Evolutionary conservation across 2,888 invertebrate species (phyloP), one percentile per base, ranked within the genome.

Genomic region (Linnaemya vulpina): DNA sequence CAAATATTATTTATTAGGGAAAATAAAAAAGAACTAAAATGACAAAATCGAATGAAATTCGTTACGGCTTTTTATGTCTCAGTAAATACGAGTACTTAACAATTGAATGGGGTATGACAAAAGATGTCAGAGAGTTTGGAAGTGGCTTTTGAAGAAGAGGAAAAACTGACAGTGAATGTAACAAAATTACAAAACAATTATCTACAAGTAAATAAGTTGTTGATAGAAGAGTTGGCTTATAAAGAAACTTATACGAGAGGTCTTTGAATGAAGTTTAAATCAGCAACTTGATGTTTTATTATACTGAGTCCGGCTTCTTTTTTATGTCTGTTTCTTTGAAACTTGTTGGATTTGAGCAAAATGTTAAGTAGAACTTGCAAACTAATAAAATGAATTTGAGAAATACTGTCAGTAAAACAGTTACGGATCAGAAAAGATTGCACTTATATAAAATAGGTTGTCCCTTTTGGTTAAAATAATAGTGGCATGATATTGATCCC

Each of bases 1-100:
- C 25, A 67, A 71, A 25, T n/a, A 53, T 74, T 74, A 85, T 85
- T 85, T 70, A 81, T 85, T 68, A 68, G n/a, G n/a, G n/a, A n/a
- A n/a, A n/a, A n/a, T 22, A 53, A 46, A 63, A 70, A 51, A 53
- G 63, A 70, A 60, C 8, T 22, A 73, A 83, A 76, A 63, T 53
- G 58, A 82, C 77, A 68, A 68, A 58, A 22, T 49, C 38, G 5
- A 49, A 63, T 70, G 35, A 43, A 78, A 78, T 86, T 86, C 46
- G 81, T 65, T 81, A 60, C 51, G 86, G 63, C 79, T 73, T 58
- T 83, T 85, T 67, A 80, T 65, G 55, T 30, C n/a, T 49, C 25
- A 67, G 22, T n/a, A 81, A 76, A 20, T 30, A 30, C 30, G 30
- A 30, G 30, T 62, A 68, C 77, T 81, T 81, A 84, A 84, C 81